Evolutionary conservation across 2,797 vertebrate genomes (phyloP).

Genomic region (Acanthopagrus latus): DNA sequence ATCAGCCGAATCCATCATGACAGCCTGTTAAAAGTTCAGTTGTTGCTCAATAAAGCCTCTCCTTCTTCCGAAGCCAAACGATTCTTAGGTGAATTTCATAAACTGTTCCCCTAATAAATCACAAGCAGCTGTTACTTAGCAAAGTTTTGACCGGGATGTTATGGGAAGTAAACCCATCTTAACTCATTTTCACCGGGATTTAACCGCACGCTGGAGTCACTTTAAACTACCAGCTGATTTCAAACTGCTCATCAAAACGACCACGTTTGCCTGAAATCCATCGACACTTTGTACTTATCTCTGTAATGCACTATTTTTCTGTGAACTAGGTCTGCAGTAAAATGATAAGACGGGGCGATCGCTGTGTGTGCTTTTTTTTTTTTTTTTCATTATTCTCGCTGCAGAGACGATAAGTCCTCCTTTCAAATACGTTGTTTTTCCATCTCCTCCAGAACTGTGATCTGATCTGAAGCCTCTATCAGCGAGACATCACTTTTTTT

Average conservation of each 20-base stretch:
- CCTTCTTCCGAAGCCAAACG: constrained; percentile 53
- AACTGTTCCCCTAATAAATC: constrained; percentile 68
- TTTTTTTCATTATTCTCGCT: not conserved
- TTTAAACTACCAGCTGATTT: not conserved
- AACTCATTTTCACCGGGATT: constrained; percentile 34
- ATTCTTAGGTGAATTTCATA: constrained; percentile 62
- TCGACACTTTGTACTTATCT: not conserved
- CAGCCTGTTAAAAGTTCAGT: constrained; percentile 55
- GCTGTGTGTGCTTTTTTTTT: not conserved
- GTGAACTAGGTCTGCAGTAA: not conserved
- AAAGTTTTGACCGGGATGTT: constrained; percentile 49
- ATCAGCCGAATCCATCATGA: constrained; percentile 48
- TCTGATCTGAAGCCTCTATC: not conserved
- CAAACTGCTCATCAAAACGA: not conserved
- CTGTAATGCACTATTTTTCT: not conserved
- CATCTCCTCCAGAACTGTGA: not conserved
- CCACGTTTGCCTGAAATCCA: not conserved
- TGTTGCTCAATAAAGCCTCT: constrained; percentile 61
- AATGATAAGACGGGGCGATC: not conserved
- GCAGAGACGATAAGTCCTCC: not conserved
- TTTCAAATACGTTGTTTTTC: not conserved
- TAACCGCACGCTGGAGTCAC: constrained; percentile 12
- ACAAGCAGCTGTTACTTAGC: constrained; percentile 65
- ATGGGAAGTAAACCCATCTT: constrained; percentile 16
- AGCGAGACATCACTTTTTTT: not conserved